Base-by-base conservation (phyloP, 1,140 invertebrate species). In the Batillaria attramentaria region DNA sequence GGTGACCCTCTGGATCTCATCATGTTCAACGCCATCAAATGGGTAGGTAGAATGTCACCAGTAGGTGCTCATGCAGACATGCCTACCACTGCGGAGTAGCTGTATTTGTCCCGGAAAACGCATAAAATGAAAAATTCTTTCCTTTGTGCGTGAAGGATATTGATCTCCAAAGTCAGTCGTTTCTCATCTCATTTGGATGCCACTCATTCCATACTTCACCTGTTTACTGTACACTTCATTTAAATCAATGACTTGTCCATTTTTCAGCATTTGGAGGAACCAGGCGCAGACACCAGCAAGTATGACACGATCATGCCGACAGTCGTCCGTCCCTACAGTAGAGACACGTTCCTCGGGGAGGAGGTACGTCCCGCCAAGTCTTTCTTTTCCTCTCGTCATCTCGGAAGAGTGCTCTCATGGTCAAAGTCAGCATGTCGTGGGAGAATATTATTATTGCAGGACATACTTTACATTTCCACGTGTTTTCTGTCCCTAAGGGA, bases 1-100 rank as follows among this genome's bases (percentile, higher is more conserved):
- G 98, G 97, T 0, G 97, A 99, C 92, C 97, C 97, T 4, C 91
- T 99, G 68, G 98, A 99, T 89, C 91, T 98, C 1, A 98, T 98
- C 83, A 93, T 94, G 91, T 94, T 94, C 85, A 88, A 93, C 73
- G 90, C 93, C 46, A 93, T 93, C n/a, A 90, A 91, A 83, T 94
- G 93, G 93, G 91, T 92, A 80, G 86, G 88, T n/a, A n/a, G n/a
- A n/a, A n/a, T n/a, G n/a, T n/a, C n/a, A 76, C n/a, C n/a, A n/a
- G n/a, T n/a, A n/a, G n/a, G n/a, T n/a, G n/a, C n/a, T n/a, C n/a
- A n/a, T n/a, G n/a, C n/a, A n/a, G n/a, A n/a, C n/a, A n/a, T n/a
- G n/a, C n/a, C n/a, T n/a, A n/a, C n/a, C n/a, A n/a, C n/a, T n/a
- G n/a, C n/a, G n/a, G n/a, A n/a, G n/a, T n/a, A n/a, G n/a, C n/a